Evolutionary conservation across 2,888 invertebrate species (phyloP), one percentile per base, ranked within the genome.

Genomic region (Meteorus cinctellus): DNA sequence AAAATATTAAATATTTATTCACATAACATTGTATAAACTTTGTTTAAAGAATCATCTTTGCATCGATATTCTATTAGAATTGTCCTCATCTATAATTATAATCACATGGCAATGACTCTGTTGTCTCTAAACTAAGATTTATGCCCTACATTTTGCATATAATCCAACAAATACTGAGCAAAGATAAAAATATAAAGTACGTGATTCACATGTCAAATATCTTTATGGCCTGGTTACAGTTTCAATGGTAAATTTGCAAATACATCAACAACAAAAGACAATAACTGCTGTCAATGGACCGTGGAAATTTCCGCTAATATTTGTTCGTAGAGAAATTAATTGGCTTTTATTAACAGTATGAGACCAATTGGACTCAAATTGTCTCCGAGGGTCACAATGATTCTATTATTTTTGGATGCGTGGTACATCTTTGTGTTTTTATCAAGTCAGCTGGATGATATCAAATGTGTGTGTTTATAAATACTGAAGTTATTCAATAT

Each of bases 401-500:
- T 3, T 19, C 4, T 3, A 24, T 55, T n/a, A 48, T 4, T 48
- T 16, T n/a, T n/a, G 4, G 5, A 5, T 16, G 16, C 3, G 48
- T n/a, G 0, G 14, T 48, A 48, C n/a, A n/a, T n/a, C 6, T n/a
- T 14, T 1, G 0, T 10, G 19, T 19, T 41, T 41, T 41, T n/a
- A 41, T 24, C 24, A 4, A 66, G 4, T 24, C 16, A 66, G 10
- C n/a, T 36, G 8, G 41, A 41, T 41, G 12, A 41, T 12, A 12
- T 41, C 31, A n/a, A 31, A 19, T 24, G 36, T 24, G 14, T 14
- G 29, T 10, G 2, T n/a, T 3, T 16, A 31, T 31, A 31, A 14
- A 62, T 62, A 62, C 4, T 41, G 24, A 16, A 16, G 27, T 36
- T 16, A 6, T 14, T 8, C 16, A 63, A 76, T 55, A 81, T 34